phyloP scores from a whole-genome alignment of 2,113 vertebrate species.

The Platichthys flesus region DNA sequence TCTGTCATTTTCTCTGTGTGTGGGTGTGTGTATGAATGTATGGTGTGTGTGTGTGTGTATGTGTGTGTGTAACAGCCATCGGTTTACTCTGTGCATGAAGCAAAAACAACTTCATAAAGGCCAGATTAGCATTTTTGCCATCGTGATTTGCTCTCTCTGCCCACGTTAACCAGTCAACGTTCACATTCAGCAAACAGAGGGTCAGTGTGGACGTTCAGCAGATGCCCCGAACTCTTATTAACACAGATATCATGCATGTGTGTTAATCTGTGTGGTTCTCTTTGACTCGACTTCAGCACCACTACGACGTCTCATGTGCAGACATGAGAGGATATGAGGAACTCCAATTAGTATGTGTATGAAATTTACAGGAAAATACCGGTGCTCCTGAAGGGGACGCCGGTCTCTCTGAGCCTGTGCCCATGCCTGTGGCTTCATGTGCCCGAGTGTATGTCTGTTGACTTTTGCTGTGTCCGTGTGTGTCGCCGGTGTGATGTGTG shows the following conservation, averaged over 20 bases:
- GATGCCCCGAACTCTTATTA: background rate
- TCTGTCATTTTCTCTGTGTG: background rate
- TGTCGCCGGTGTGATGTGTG: constrained; percentile 8
- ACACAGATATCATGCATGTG: background rate
- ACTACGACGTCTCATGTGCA: constrained; percentile 20
- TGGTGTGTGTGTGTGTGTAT: background rate
- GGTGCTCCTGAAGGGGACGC: background rate
- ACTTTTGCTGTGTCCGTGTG: background rate
- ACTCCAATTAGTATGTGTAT: background rate
- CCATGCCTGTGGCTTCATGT: constrained; percentile 4
- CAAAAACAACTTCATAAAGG: constrained; percentile 38
- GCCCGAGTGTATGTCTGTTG: background rate
- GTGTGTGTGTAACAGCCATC: constrained; percentile 7
- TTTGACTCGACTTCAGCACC: constrained; percentile 11
- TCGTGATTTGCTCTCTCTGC: constrained; percentile 2
- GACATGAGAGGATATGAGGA: background rate
- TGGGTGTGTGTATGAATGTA: background rate
- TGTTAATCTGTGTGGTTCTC: background rate
- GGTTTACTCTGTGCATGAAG: constrained; percentile 39
- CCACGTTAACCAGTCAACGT: constrained; percentile 39
- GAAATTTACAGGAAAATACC: constrained; percentile 24
- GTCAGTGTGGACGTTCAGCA: constrained; percentile 13
- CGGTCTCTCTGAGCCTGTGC: background rate
- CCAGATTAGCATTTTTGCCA: constrained; percentile 43
- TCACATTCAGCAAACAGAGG: constrained; percentile 23